Evolutionary conservation across 2,888 invertebrate species (phyloP).

Genomic region (Calameuta filiformis): DNA sequence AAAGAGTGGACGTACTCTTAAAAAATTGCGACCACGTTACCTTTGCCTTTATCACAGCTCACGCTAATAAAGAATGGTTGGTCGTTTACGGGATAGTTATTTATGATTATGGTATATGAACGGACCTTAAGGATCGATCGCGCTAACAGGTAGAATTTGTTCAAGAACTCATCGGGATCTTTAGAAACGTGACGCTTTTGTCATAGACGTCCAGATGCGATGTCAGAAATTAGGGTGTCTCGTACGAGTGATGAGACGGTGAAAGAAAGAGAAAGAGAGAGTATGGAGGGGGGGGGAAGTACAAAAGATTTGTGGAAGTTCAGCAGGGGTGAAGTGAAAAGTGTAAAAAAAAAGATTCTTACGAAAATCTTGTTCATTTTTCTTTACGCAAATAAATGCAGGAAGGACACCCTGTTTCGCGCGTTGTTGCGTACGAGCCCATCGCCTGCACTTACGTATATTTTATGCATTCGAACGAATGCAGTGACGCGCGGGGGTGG

Average conservation of each 20-base stretch:
- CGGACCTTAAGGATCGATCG: neutral
- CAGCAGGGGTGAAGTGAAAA: slow-evolving; percentile 14
- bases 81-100: neutral
- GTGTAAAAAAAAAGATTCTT: slow-evolving; percentile 23
- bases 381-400: slow-evolving; percentile 18
- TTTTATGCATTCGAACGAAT: slow-evolving; percentile 49
- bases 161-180: neutral
- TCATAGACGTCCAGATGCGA: neutral
- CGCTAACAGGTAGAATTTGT: neutral
- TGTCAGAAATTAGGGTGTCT: neutral
- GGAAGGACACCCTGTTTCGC: slow-evolving; percentile 25
- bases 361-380: slow-evolving; percentile 54
- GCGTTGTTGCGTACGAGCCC: neutral
- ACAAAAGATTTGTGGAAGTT: slow-evolving; percentile 1
- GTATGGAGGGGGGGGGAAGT: neutral
- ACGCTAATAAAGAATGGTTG: neutral
- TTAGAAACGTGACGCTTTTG: neutral
- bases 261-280: neutral
- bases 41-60: neutral
- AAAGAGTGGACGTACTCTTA: neutral
- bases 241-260: neutral
- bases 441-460: slow-evolving; percentile 25
- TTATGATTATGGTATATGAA: neutral
- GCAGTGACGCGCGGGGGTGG: slow-evolving; percentile 23
- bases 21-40: neutral